These are phyloP conservation scores for Pseudorasbora parva DNA, from an alignment of 2,113 vertebrate species.

Conservation along the genomic window DNA sequence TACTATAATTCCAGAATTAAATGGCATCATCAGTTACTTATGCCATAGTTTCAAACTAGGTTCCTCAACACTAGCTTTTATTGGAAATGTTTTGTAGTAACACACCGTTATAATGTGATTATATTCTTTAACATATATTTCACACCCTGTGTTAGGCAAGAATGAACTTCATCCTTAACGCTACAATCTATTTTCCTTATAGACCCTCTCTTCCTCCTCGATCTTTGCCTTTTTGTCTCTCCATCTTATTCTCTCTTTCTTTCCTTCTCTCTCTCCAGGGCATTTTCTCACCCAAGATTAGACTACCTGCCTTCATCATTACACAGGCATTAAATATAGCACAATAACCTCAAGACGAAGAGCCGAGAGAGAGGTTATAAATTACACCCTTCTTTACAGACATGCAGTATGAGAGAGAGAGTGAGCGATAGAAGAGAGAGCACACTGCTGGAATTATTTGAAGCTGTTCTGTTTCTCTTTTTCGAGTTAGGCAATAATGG, in stretches of 20 bases:
- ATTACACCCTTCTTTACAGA: conserved; percentile 40
- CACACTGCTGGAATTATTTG: conserved; percentile 18
- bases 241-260: conserved; percentile 34
- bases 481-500: conserved; percentile 9
- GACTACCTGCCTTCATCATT: conserved; percentile 47
- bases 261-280: conserved; percentile 25
- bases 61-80: neutral
- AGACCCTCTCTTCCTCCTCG: conserved; percentile 8
- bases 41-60: neutral
- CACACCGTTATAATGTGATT: neutral
- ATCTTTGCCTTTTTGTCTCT: conserved; percentile 24
- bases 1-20: neutral
- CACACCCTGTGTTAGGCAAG: neutral
- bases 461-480: conserved; percentile 9
- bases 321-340: conserved; percentile 52
- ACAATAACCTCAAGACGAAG: conserved; percentile 47
- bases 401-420: conserved; percentile 6
- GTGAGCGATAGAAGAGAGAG: neutral
- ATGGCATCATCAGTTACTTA: neutral
- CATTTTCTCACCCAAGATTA: conserved; percentile 40
- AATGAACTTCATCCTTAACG: neutral
- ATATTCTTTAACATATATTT: conserved; percentile 23
- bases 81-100: neutral
- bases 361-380: conserved; percentile 39
- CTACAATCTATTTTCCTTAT: conserved; percentile 16